A percentile compares a stretch with the other conserved stretches of the same genome.
phyloP scores from a whole-genome alignment of 2,888 invertebrate genomes.

The Nycteola revayana region DNA sequence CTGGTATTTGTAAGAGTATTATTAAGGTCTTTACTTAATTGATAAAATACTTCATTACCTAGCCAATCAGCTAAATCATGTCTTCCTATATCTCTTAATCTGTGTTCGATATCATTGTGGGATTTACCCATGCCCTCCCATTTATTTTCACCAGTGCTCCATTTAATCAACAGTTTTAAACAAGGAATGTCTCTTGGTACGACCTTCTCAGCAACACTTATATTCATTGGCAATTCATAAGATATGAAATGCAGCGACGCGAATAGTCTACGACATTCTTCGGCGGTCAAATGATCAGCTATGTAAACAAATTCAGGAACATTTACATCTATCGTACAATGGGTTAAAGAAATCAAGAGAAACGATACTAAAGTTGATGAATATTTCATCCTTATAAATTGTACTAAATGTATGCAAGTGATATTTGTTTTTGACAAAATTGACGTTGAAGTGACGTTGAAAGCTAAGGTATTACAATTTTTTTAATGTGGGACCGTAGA shows the following conservation, averaged over 20 bases:
- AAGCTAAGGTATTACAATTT: no score
- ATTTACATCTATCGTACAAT: constrained; percentile 55
- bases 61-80: constrained; percentile 83
- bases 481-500: no score
- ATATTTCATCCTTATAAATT: constrained; percentile 13
- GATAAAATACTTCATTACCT: constrained; percentile 77
- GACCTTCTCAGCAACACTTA: constrained; percentile 50
- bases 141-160: constrained; percentile 66
- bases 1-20: constrained; percentile 36
- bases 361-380: constrained; percentile 45
- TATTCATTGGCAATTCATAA: constrained; percentile 41
- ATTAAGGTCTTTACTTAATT: constrained; percentile 75
- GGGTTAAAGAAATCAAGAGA: constrained; percentile 22
- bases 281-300: constrained; percentile 76
- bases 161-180: constrained; percentile 78
- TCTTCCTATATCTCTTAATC: constrained; percentile 82
- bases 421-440: no score
- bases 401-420: no score
- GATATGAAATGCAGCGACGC: constrained; percentile 78
- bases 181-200: constrained; percentile 78
- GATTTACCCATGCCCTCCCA: constrained; percentile 80
- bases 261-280: constrained; percentile 82
- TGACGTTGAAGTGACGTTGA: no score
- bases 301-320: constrained; percentile 63
- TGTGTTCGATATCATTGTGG: constrained; percentile 77